Evolutionary conservation across 2,797 vertebrate species (phyloP).

Genomic region (Labeo calbasu): DNA sequence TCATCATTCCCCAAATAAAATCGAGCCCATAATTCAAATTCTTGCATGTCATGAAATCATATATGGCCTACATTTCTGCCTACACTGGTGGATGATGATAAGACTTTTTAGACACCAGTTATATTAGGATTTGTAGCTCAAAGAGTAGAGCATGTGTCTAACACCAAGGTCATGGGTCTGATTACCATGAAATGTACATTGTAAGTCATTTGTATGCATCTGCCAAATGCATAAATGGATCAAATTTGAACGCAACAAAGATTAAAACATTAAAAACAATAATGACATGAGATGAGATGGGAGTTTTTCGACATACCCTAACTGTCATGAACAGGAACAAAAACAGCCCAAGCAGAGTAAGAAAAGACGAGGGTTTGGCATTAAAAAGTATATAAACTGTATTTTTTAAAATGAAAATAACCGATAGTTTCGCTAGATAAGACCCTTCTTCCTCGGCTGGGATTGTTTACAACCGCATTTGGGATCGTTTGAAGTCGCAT

Average conservation of each 20-base stretch:
- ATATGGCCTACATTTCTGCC: not conserved
- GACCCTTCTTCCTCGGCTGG: no score
- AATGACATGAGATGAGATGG: no score
- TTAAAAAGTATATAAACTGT: no score
- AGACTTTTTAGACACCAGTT: not conserved
- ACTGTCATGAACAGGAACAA: no score
- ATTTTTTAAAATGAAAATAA: no score
- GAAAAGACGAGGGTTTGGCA: no score
- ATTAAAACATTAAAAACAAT: not conserved
- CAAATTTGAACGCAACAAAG: not conserved
- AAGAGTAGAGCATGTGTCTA: not conserved
- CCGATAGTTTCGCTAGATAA: no score
- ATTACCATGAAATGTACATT: not conserved
- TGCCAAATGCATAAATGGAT: not conserved
- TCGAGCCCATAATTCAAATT: not conserved
- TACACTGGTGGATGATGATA: not conserved
- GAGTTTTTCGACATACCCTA: no score
- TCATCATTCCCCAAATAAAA: constrained; percentile 29
- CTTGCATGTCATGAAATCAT: constrained; percentile 3
- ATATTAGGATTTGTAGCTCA: constrained; percentile 9
- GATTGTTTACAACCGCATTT: no score
- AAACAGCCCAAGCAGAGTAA: no score
- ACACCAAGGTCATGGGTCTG: not conserved
- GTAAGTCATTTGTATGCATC: not conserved
- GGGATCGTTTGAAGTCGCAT: no score